These are phyloP conservation scores for Ischnura elegans DNA, from an alignment of 2,888 invertebrate genomes.

Conservation along the genomic window DNA sequence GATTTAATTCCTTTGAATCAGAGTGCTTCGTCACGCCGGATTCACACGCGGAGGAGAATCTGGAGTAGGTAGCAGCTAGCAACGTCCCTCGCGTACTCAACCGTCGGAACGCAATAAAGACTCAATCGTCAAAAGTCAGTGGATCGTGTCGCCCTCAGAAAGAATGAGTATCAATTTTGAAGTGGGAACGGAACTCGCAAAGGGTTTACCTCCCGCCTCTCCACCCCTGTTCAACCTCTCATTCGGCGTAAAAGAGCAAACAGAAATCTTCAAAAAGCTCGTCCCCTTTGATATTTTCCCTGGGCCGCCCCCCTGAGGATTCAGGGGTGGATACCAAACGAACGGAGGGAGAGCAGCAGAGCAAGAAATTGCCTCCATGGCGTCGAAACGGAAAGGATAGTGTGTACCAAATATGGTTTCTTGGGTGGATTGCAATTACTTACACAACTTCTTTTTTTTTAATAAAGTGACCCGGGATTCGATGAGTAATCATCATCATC, in stretches of 20 bases:
- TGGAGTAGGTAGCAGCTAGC: neutral
- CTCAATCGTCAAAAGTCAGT: slow-evolving; percentile 46
- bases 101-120: slow-evolving; percentile 32
- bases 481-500: no score
- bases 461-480: no score
- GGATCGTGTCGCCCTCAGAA: slow-evolving; percentile 30
- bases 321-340: neutral
- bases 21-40: neutral
- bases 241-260: neutral
- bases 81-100: neutral
- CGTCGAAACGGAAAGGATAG: neutral
- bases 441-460: no score
- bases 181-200: neutral
- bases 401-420: no score
- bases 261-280: neutral
- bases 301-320: neutral
- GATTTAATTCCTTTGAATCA: neutral
- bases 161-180: slow-evolving; percentile 30
- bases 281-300: neutral
- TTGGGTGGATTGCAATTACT: no score
- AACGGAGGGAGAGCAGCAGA: neutral
- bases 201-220: neutral
- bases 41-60: neutral
- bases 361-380: slow-evolving; percentile 44
- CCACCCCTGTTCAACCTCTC: neutral